These are phyloP conservation scores for Adelosebastes latens DNA, from an alignment of 2,797 vertebrate genomes.

Conservation along the genomic window DNA sequence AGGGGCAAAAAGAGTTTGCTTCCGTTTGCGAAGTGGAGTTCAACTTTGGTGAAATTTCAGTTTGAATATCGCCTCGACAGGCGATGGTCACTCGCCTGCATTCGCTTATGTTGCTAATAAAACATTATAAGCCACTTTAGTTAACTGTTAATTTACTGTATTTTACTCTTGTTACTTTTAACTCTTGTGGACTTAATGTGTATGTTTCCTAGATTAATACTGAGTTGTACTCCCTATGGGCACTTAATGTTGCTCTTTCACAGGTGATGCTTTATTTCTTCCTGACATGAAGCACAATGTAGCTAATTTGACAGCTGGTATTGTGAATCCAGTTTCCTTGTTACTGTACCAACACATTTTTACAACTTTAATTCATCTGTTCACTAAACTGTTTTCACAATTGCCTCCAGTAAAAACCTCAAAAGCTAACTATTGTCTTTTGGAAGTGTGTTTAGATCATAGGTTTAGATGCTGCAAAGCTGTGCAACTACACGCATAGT, in stretches of 20 bases:
- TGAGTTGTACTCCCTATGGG: rapidly evolving
- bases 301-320: background rate
- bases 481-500: background rate
- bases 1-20: no score
- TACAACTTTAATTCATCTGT: background rate
- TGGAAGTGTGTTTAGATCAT: background rate
- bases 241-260: background rate
- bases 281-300: background rate
- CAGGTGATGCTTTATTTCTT: background rate
- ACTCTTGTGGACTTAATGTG: background rate
- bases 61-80: no score
- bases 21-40: no score
- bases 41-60: no score
- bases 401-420: background rate
- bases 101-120: background rate
- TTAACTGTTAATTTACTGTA: background rate
- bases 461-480: background rate
- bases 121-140: background rate
- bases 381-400: background rate
- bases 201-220: background rate
- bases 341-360: background rate
- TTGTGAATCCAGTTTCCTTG: background rate
- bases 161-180: background rate
- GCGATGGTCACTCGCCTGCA: no score
- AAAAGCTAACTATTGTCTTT: background rate